Evolutionary conservation across 1,140 invertebrate species (phyloP), one percentile per base, ranked within the genome.

Genomic region (Zaprionus lachaisei): DNA sequence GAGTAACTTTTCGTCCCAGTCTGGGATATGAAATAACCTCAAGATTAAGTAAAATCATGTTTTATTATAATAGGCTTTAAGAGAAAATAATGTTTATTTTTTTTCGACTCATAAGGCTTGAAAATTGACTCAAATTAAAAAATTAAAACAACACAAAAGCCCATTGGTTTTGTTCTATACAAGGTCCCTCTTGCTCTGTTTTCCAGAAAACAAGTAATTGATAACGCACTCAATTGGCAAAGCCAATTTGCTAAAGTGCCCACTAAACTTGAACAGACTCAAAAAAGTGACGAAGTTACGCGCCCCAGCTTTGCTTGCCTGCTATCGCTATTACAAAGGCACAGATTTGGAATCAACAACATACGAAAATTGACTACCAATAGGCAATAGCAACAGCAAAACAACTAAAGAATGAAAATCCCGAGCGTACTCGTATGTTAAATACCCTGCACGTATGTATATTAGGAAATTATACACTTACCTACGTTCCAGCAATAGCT

Each of bases 211-310:
- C 80, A 9, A 47, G 79, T 85, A 84, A 84, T 85, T 85, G 83
- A 85, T 85, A 85, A 85, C 79, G 83, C 82, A 85, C 75, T 85
- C 72, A 77, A 86, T 86, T 86, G 76, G 72, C 77, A 64, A 38
- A 86, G 79, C 77, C 83, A 85, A 85, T 85, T 85, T 86, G 72
- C 79, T 85, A 85, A 86, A 86, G 83, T 86, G 83, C 79, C 83
- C 74, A 61, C 70, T 47, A 72, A 64, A 65, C 65, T 77, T 72
- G 34, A 67, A 81, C 66, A 73, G 74, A 81, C 11, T 38, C 38
- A 47, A 70, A 62, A 63, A 70, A 70, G 38, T 31, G 26, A 15
- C 41, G 7, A 26, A 11, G 15, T 28, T 20, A 12, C 15, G 22
- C n/a, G 1, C 41, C 41, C 7, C 1, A 1, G 44, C 5, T 5